Conservation (phyloP, 2,888 invertebrate genomes). For the Ferdinandea cuprea region DNA sequence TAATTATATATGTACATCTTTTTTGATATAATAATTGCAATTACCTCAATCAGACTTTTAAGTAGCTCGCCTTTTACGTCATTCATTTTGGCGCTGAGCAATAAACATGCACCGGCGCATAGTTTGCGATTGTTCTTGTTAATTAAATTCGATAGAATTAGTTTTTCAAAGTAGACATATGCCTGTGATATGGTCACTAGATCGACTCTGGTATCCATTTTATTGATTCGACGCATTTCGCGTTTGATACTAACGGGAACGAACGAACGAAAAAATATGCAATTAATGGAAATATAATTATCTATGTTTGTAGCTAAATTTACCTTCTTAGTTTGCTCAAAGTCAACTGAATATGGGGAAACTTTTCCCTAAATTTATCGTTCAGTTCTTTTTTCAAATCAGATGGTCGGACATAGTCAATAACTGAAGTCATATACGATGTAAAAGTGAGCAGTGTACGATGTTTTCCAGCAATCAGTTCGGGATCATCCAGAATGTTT, state of each 20-base stretch:
- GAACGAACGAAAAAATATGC: too few species aligned
- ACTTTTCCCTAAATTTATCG: slow-evolving; percentile 97
- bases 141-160: slow-evolving; percentile 94
- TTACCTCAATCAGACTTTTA: slow-evolving; percentile 94
- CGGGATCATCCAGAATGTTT: slow-evolving; percentile 96
- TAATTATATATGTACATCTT: too few species aligned
- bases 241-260: slow-evolving; percentile 90
- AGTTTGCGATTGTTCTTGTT: slow-evolving; percentile 97
- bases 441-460: slow-evolving; percentile 93
- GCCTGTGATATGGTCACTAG: slow-evolving; percentile 96
- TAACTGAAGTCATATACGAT: slow-evolving; percentile 96
- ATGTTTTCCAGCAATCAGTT: slow-evolving; percentile 94
- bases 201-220: slow-evolving; percentile 92
- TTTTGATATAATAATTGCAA: too few species aligned
- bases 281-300: too few species aligned
- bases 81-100: slow-evolving; percentile 97
- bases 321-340: slow-evolving; percentile 98
- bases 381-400: slow-evolving; percentile 98
- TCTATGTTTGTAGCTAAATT: too few species aligned
- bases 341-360: slow-evolving; percentile 96
- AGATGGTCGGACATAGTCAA: slow-evolving; percentile 97
- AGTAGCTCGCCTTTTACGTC: slow-evolving; percentile 96
- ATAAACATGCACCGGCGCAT: slow-evolving; percentile 96
- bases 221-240: slow-evolving; percentile 96
- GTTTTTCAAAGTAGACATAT: slow-evolving; percentile 99